Evolutionary conservation across 2,113 vertebrate species (phyloP).

Genomic region (Pseudonaja textilis): DNA sequence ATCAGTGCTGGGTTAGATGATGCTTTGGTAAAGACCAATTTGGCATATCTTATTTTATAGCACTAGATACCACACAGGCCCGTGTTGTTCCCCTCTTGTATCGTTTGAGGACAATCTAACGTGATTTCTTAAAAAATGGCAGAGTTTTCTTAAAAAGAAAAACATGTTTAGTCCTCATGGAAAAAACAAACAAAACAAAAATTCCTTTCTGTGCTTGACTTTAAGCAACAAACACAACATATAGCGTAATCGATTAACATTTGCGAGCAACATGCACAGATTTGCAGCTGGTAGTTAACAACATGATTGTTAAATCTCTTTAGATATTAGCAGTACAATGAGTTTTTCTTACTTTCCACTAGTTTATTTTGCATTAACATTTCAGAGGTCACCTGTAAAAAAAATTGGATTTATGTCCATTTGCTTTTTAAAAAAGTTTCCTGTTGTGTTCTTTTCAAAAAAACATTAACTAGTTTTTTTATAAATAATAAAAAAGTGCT

Average conservation of each 20-base stretch:
- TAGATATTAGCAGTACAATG: constrained; percentile 50
- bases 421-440: constrained; percentile 44
- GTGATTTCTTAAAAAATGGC: constrained; percentile 20
- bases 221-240: constrained; percentile 21
- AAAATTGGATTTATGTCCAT: constrained; percentile 46
- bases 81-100: constrained; percentile 20
- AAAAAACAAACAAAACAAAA: constrained; percentile 12
- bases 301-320: constrained; percentile 49
- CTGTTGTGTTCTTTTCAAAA: constrained; percentile 16
- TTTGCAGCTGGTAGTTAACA: constrained; percentile 26
- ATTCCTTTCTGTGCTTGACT: background rate
- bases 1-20: background rate
- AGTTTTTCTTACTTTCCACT: constrained; percentile 30
- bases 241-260: constrained; percentile 24
- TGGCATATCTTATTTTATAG: background rate
- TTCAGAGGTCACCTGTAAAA: constrained; percentile 61
- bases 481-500: constrained; percentile 57
- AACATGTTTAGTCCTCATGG: constrained; percentile 27
- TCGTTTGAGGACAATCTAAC: background rate
- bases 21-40: background rate
- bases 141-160: constrained; percentile 5
- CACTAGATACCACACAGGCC: background rate
- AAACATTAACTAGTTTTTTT: constrained; percentile 33
- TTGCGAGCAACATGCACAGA: constrained; percentile 10
- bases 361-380: constrained; percentile 55